These are phyloP conservation scores for Argyrosomus japonicus DNA, from an alignment of 2,113 vertebrate genomes.

Conservation along the genomic window DNA sequence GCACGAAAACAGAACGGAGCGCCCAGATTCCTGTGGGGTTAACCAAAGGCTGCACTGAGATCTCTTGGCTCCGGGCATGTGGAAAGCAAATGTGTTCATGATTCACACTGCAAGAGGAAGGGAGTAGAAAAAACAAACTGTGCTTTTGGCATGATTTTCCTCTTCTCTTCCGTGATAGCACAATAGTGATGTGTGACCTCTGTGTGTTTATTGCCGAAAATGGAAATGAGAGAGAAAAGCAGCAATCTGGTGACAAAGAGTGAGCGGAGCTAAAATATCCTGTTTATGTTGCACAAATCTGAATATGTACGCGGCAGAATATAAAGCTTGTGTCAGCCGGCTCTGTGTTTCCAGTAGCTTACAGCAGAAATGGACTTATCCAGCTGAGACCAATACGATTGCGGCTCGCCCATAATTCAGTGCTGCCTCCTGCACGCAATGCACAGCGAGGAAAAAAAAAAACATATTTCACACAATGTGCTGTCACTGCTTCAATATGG, in stretches of 20 bases:
- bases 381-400: conserved; percentile 61
- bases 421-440: conserved; percentile 12
- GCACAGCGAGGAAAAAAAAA: conserved; percentile 17
- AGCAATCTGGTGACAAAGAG: conserved; percentile 17
- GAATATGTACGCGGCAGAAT: conserved; percentile 23
- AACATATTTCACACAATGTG: conserved; percentile 35
- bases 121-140: conserved; percentile 1
- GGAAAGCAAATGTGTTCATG: conserved; percentile 37
- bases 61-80: conserved; percentile 26
- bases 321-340: conserved; percentile 21
- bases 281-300: conserved; percentile 34
- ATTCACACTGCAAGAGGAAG: conserved; percentile 24
- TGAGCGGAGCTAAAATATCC: conserved; percentile 10
- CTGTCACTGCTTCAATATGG: conserved; percentile 12
- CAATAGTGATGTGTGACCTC: conserved; percentile 27
- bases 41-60: conserved; percentile 24
- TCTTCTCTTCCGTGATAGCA: conserved; percentile 3
- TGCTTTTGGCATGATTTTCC: not conserved
- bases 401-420: conserved; percentile 49
- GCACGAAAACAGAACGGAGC: conserved; percentile 10
- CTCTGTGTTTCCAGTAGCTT: conserved; percentile 47
- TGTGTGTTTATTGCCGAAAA: conserved; percentile 25
- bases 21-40: conserved; percentile 22
- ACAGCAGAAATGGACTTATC: conserved; percentile 43
- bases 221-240: conserved; percentile 32